Evolutionary conservation across 1,140 invertebrate species (phyloP).

Genomic region (Drepana arcuata): DNA sequence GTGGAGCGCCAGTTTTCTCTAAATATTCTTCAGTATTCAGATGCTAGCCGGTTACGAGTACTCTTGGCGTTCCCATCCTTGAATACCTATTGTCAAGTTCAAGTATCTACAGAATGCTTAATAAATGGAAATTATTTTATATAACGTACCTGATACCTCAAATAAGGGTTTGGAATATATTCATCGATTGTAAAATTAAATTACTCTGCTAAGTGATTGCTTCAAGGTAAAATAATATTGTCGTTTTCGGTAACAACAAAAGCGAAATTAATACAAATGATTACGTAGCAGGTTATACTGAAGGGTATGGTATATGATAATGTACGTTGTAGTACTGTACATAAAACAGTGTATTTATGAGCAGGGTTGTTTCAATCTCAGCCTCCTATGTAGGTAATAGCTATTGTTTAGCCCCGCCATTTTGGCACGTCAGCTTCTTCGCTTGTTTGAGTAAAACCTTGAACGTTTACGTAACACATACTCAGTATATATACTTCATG

Average conservation of each 20-base stretch:
- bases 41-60: not conserved
- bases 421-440: constrained; percentile 15
- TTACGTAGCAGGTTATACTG: no score
- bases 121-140: no score
- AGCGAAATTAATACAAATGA: no score
- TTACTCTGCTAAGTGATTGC: no score
- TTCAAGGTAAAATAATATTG: no score
- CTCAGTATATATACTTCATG: not conserved
- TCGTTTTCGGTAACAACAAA: no score
- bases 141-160: no score
- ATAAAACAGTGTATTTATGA: constrained; percentile 16
- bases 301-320: no score
- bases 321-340: not conserved
- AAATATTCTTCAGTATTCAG: not conserved
- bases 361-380: constrained; percentile 18
- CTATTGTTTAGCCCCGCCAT: constrained; percentile 20
- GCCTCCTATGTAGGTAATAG: constrained; percentile 14
- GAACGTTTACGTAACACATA: constrained; percentile 9
- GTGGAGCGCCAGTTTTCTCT: not conserved
- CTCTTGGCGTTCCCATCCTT: not conserved
- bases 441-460: constrained; percentile 21
- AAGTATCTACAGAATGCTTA: no score
- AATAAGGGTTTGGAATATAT: no score
- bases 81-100: not conserved
- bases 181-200: no score